Base-by-base conservation (phyloP, 2,113 vertebrate genomes). In the Ptychochromis oligacanthus region DNA sequence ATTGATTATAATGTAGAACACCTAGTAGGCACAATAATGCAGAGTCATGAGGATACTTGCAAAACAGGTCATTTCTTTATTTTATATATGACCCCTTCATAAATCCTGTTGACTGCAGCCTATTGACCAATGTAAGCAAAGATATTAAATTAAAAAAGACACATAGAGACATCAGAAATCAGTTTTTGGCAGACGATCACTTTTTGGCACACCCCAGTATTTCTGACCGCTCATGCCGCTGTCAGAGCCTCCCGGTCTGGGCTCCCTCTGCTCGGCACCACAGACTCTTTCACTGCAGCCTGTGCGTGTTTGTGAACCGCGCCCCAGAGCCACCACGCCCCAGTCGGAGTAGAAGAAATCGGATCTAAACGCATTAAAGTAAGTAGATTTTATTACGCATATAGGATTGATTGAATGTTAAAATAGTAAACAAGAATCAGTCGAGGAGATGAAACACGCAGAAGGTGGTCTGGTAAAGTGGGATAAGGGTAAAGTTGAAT, bases 351-450 rank as follows among this genome's bases (percentile, higher is more conserved):
- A 58, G 74, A 56, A 64, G 56, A 75, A 86, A 84, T 0, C 54
- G 43, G 20, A 26, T 10, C 24, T n/a, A 82, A 83, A 83, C 8
- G 36, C 43, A 3, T 20, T 0, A 34, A 72, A 12, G 91, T 91
- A 88, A 91, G 91, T 93, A 20, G 17, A 59, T 81, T 81, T 81
- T 15, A 67, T 31, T 55, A 60, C 20, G 34, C 8, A 18, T 10
- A 17, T n/a, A 6, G 2, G 4, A 4, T 13, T 1, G 18, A 43
- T 12, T 3, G 5, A 20, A 1, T 5, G 28, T 4, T 34, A 9
- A 7, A 4, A 2, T 2, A 2, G 13, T 1, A 6, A 52, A 26
- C 0, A 0, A 1, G n/a, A 15, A 3, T 61, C 34, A 49, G 6
- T 34, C 14, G 7, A 7, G 5, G 14, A 6, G 38, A 43, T n/a